A percentile compares a stretch with the other conserved stretches of the same genome.
phyloP scores from a whole-genome alignment of 2,888 invertebrate genomes.

The Microdon myrmicae region DNA sequence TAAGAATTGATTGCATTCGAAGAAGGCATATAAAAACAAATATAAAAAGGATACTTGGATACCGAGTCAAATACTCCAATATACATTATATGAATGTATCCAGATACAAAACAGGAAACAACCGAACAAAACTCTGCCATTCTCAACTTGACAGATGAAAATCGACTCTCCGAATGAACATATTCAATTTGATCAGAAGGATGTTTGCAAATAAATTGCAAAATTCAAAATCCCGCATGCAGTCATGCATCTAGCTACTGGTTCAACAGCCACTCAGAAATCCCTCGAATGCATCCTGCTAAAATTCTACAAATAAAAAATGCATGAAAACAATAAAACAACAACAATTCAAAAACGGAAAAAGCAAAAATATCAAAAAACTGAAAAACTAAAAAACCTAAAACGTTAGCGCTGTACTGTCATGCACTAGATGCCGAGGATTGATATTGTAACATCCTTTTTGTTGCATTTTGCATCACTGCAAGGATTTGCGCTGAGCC shows the following conservation, averaged over 20 bases:
- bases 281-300: constrained; percentile 50
- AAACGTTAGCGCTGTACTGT: too few relatives aligned
- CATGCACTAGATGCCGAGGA: constrained; percentile 10
- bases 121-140: constrained; percentile 51
- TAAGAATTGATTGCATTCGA: constrained; percentile 50
- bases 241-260: constrained; percentile 48
- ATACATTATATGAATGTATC: constrained; percentile 36
- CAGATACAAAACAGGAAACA: constrained; percentile 46
- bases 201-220: constrained; percentile 55
- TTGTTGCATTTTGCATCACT: constrained; percentile 8
- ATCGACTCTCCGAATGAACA: constrained; percentile 54
- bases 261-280: constrained; percentile 49
- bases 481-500: too few relatives aligned
- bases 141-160: constrained; percentile 55
- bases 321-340: constrained; percentile 37
- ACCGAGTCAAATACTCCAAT: constrained; percentile 9
- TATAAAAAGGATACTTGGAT: background rate
- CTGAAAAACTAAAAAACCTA: too few relatives aligned
- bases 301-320: constrained; percentile 44
- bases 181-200: constrained; percentile 54
- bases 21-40: constrained; percentile 31
- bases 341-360: too few relatives aligned
- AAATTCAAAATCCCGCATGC: constrained; percentile 52
- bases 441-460: constrained; percentile 33
- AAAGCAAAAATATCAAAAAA: too few relatives aligned